Evolutionary conservation across 1,140 invertebrate species (phyloP).

Genomic region (Lerema accius): DNA sequence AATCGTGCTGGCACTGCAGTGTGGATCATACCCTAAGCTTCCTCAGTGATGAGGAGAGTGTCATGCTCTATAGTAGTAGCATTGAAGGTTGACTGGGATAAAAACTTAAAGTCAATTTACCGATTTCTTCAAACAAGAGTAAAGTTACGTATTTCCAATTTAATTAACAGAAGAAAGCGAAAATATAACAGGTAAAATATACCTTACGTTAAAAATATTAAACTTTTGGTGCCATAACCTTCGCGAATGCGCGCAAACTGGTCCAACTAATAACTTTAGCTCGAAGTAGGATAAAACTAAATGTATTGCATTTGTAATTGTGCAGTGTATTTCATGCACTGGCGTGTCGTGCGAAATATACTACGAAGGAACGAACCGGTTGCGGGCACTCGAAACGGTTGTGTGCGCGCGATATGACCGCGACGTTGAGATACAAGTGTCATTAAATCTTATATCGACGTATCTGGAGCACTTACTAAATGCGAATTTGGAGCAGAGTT

Average conservation of each 20-base stretch:
- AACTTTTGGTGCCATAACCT: constrained; percentile 17
- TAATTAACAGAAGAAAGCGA: no score
- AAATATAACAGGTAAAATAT: no score
- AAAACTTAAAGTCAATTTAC: no score
- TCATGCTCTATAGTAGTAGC: no score
- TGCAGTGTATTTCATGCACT: constrained; percentile 12
- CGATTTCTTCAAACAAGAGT: no score
- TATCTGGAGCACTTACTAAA: constrained; percentile 42
- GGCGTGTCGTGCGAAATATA: constrained; percentile 2
- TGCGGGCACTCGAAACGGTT: constrained; percentile 19
- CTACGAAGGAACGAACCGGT: constrained; percentile 38
- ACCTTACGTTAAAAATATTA: no score
- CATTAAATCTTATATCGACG: constrained; percentile 40
- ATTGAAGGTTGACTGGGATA: no score
- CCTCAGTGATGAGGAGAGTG: no score
- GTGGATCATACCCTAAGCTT: no score
- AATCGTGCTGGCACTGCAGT: no score
- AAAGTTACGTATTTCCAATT: no score
- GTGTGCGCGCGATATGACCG: constrained; percentile 7
- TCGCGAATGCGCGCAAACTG: constrained; percentile 12
- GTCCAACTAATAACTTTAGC: constrained; percentile 14
- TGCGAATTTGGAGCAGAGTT: background rate
- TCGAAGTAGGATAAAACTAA: constrained; percentile 9
- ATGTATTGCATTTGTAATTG: constrained; percentile 23
- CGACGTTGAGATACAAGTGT: constrained; percentile 37